Evolutionary conservation across 2,113 vertebrate genomes (phyloP), one percentile per base, ranked within the genome.

Genomic region (Cisticola juncidis): DNA sequence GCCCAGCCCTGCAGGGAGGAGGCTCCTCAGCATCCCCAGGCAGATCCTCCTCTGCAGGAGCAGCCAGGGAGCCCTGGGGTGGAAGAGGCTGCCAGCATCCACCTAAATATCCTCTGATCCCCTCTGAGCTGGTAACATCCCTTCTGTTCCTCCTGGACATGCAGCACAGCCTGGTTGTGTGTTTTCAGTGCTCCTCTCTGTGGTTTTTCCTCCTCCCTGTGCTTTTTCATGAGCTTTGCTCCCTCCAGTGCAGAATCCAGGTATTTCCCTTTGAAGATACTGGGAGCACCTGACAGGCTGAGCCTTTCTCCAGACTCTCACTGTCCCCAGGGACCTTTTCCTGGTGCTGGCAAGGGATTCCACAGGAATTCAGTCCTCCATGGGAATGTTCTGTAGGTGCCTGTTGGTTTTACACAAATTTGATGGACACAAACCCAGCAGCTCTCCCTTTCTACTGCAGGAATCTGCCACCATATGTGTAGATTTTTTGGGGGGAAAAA

Each of bases 81-180:
- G 5, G 91, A 60, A 87, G 90, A 48, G 19, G 48, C 19, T 93
- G 69, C 85, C 83, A n/a, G 53, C 90, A 90, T 68, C 74, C 96
- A 88, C 79, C 85, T 86, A 61, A 82, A 85, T 80, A 90, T 69
- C 71, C 88, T 95, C 90, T 95, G 88, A 96, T 92, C 90, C 81
- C 78, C 70, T 85, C 68, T 90, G 93, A 94, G 81, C 94, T 90
- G 95, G 23, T 90, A 82, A 90, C 81, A 90, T 86, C 96, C 92
- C 86, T 45, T 93, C 68, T 72, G 16, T 77, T 90, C 88, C 92
- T 74, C 45, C 54, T 77, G 81, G 85, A 69, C 86, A 70, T 0
- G 82, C 54, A 87, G 65, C 84, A 71, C 78, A 57, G 74, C 11
- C 90, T 93, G 66, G 17, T 93, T 48, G 14, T 53, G 85, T 61